Conservation (phyloP, 2,888 invertebrate species). For the Leistus spinibarbis region DNA sequence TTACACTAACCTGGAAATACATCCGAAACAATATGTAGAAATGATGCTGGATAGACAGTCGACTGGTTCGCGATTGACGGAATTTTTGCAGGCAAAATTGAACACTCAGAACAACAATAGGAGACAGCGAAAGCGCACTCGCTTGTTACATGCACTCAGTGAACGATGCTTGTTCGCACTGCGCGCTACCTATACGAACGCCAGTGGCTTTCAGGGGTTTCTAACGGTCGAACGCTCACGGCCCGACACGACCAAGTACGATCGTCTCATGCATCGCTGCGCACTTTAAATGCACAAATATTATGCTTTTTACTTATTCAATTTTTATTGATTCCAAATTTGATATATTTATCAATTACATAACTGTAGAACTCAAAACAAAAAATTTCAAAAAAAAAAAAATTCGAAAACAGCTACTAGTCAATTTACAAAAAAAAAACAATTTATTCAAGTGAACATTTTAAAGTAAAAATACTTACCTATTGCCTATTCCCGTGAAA, state of each 20-base stretch:
- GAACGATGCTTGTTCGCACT: slow-evolving; percentile 25
- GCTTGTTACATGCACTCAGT: slow-evolving; percentile 38
- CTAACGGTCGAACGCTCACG: slow-evolving; percentile 16
- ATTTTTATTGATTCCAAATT: slow-evolving; percentile 35
- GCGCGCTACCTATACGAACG: slow-evolving; percentile 16
- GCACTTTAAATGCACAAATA: slow-evolving; percentile 33
- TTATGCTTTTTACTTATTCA: slow-evolving; percentile 36
- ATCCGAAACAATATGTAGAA: slow-evolving; percentile 27
- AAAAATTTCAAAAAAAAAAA: too few relatives aligned
- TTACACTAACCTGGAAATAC: slow-evolving; percentile 38
- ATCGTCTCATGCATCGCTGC: slow-evolving; percentile 17
- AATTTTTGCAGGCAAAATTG: slow-evolving; percentile 46
- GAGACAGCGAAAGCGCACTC: slow-evolving; percentile 48
- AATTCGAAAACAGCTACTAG: too few relatives aligned
- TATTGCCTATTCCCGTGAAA: too few relatives aligned
- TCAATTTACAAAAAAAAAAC: too few relatives aligned
- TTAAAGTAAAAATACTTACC: too few relatives aligned
- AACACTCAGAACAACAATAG: slow-evolving; percentile 45
- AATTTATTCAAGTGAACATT: too few relatives aligned
- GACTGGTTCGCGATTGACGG: slow-evolving; percentile 48
- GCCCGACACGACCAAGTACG: slow-evolving; percentile 8
- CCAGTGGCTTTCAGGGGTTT: neutral
- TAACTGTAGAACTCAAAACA: too few relatives aligned
- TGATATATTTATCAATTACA: slow-evolving; percentile 25
- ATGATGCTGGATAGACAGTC: slow-evolving; percentile 43